phyloP scores from a whole-genome alignment of 2,888 invertebrate genomes.

The Coenonympha glycerion region DNA sequence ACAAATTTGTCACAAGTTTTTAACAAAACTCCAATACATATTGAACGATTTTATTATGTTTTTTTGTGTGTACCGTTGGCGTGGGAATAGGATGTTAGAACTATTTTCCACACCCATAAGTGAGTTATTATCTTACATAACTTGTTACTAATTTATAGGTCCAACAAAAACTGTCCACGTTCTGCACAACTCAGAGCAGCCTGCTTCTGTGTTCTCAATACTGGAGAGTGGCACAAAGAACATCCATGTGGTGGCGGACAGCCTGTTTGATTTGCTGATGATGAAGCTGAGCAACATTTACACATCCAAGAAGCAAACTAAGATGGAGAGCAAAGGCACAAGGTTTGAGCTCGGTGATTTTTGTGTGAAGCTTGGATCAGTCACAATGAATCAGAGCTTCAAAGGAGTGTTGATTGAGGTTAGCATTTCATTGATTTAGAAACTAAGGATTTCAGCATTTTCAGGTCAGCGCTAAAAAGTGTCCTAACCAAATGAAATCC shows the following conservation, averaged over 20 bases:
- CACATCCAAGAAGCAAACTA: slow-evolving; percentile 91
- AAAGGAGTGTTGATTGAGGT: slow-evolving; percentile 95
- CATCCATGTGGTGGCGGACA: slow-evolving; percentile 92
- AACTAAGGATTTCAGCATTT: too few species aligned
- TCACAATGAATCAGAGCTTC: slow-evolving; percentile 93
- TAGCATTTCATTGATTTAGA: slow-evolving; percentile 29
- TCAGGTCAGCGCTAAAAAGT: too few species aligned
- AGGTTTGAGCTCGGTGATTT: slow-evolving; percentile 93
- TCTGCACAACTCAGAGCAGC: slow-evolving; percentile 96
- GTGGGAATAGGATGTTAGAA: too few species aligned
- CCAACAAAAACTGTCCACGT: slow-evolving; percentile 90
- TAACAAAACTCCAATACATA: too few species aligned
- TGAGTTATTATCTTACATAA: too few species aligned
- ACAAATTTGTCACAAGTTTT: too few species aligned
- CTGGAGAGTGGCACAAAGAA: slow-evolving; percentile 91
- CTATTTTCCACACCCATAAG: too few species aligned
- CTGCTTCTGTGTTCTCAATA: slow-evolving; percentile 94
- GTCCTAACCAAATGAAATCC: too few species aligned
- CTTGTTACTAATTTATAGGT: too few species aligned
- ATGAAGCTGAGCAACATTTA: slow-evolving; percentile 91
- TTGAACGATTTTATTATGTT: too few species aligned
- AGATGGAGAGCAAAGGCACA: slow-evolving; percentile 92
- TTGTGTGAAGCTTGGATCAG: slow-evolving; percentile 93
- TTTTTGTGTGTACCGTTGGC: too few species aligned
- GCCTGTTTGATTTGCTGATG: slow-evolving; percentile 92